A percentile compares a stretch with the other conserved stretches of the same genome.
These are phyloP conservation scores for Nettapus auritus DNA, from an alignment of 2,113 vertebrate species.

Conservation along the genomic window DNA sequence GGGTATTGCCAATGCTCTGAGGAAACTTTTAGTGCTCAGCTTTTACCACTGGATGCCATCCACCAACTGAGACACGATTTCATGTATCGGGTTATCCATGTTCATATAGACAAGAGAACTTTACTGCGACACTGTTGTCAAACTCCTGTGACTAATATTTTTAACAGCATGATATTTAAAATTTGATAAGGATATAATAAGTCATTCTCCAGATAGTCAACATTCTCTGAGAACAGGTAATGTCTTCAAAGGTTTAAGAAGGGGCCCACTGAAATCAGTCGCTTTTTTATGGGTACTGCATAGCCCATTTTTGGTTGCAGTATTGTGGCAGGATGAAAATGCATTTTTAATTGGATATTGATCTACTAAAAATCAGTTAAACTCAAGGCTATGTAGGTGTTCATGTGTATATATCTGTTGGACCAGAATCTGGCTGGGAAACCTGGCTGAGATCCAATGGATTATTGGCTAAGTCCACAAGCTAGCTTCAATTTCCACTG, in stretches of 20 bases:
- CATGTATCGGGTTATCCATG: constrained; percentile 55
- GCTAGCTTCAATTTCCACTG: constrained; percentile 62
- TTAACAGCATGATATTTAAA: constrained; percentile 78
- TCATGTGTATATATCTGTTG: not conserved
- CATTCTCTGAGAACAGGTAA: constrained; percentile 66
- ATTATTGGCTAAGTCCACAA: constrained; percentile 1
- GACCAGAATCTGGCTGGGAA: constrained; percentile 4
- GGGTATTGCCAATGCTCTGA: constrained; percentile 55
- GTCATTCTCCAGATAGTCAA: constrained; percentile 73
- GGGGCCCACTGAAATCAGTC: constrained; percentile 33
- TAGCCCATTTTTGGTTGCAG: constrained; percentile 54
- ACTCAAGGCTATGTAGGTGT: not conserved
- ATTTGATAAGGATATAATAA: constrained; percentile 79
- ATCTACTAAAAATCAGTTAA: constrained; percentile 53
- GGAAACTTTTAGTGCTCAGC: constrained; percentile 41
- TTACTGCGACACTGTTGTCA: constrained; percentile 61
- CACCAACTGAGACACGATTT: constrained; percentile 32
- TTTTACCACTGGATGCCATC: constrained; percentile 47
- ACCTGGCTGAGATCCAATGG: constrained; percentile 41
- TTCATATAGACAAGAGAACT: constrained; percentile 55
- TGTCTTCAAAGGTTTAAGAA: constrained; percentile 72
- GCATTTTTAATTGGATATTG: constrained; percentile 44
- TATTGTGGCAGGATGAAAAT: constrained; percentile 53
- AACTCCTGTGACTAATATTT: constrained; percentile 77
- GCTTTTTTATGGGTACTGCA: not conserved